A percentile compares a stretch with the other conserved stretches of the same genome.
phyloP scores from a whole-genome alignment of 2,888 invertebrate genomes.

The Andricus curvator region DNA sequence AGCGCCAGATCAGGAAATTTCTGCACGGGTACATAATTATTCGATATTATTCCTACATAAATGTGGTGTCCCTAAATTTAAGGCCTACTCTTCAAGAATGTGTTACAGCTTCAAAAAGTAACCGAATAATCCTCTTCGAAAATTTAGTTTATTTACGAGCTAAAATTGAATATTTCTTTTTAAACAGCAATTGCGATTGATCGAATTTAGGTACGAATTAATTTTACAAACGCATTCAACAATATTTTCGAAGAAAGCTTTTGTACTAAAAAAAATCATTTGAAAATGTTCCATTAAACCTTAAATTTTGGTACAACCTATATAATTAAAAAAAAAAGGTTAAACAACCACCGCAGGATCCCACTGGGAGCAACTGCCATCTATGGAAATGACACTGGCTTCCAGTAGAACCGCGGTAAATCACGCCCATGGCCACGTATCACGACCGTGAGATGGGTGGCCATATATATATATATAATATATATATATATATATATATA shows the following conservation, averaged over 20 bases:
- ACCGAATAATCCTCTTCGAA: background rate
- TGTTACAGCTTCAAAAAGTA: background rate
- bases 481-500: no score
- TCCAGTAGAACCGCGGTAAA: no score
- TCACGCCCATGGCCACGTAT: no score
- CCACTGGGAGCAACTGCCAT: no score
- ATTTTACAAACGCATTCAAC: background rate
- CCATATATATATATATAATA: no score
- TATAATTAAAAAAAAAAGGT: no score
- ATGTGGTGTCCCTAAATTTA: background rate
- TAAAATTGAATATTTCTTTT: background rate
- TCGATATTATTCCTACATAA: background rate
- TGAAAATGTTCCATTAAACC: background rate
- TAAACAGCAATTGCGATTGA: background rate
- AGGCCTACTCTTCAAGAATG: background rate
- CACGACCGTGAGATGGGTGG: no score
- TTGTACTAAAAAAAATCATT: background rate
- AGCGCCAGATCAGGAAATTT: no score
- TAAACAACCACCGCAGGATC: no score
- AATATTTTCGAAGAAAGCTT: background rate
- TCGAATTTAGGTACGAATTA: background rate
- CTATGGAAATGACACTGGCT: no score
- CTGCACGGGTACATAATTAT: no score
- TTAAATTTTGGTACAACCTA: background rate
- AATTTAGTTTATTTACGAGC: background rate